Percentiles rank a stretch among this genome's conserved stretches.
phyloP scores from a whole-genome alignment of 2,797 vertebrate genomes.

The Hipposideros larvatus region DNA sequence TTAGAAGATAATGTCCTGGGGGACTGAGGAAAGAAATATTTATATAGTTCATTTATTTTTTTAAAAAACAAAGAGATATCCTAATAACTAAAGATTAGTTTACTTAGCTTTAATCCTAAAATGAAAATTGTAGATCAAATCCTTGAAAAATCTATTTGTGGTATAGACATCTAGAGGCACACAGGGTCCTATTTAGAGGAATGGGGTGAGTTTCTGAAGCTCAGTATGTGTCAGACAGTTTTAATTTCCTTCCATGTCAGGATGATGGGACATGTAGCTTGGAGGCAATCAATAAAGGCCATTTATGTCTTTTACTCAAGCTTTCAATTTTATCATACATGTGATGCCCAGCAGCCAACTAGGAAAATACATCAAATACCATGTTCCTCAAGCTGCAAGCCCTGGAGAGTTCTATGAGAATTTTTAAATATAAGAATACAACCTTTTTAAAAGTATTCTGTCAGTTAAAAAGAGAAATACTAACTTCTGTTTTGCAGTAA shows the following conservation, averaged over 20 bases:
- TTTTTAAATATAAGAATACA: neutral
- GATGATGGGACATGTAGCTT: slow-evolving; percentile 51
- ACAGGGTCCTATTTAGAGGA: neutral
- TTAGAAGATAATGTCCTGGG: slow-evolving; percentile 40
- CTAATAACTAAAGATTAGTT: slow-evolving; percentile 44
- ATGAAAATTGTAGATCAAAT: slow-evolving; percentile 18
- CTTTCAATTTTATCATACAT: slow-evolving; percentile 50
- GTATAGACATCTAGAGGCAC: neutral
- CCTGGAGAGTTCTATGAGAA: neutral
- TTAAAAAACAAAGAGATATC: neutral
- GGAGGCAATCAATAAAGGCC: slow-evolving; percentile 54
- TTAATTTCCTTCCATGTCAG: slow-evolving; percentile 75
- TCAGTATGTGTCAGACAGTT: slow-evolving; percentile 55
- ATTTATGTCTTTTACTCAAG: slow-evolving; percentile 70
- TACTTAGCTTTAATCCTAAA: slow-evolving; percentile 25
- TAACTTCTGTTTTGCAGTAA: neutral
- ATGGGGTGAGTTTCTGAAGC: slow-evolving; percentile 57
- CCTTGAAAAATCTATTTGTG: neutral
- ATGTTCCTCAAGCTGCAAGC: slow-evolving; percentile 28
- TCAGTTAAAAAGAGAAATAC: slow-evolving; percentile 21
- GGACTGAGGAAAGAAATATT: neutral
- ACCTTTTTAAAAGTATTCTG: slow-evolving; percentile 15
- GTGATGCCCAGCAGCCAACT: slow-evolving; percentile 19
- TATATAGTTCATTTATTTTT: slow-evolving; percentile 41
- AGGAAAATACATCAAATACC: slow-evolving; percentile 28